Base-by-base conservation (phyloP, 2,797 vertebrate genomes). In the Kryptopterus vitreolus region DNA sequence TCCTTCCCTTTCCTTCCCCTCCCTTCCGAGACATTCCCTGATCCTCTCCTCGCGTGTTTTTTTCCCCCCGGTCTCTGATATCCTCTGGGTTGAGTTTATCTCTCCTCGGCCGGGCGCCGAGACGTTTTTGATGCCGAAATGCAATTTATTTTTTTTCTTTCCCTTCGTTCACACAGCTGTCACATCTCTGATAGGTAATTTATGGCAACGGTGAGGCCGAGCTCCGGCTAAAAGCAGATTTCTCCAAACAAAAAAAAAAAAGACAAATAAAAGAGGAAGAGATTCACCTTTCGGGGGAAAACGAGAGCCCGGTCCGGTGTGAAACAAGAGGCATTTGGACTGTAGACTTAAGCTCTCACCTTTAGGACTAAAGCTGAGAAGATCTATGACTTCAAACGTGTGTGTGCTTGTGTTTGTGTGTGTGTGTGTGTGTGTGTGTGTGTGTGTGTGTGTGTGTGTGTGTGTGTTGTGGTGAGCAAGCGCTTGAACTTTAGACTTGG, bases 101-200 rank as follows among this genome's bases (percentile, higher is more conserved):
- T 85, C 72, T 72, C 59, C 76, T 85, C 59, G 79, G 82, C 61
- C 59, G 79, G 83, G 62, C 53, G 76, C 70, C 68, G 76, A 82
- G 85, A 88, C 78, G 53, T 87, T 87, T 86, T 84, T 79, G 83
- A 80, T 84, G 78, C 66, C 69, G 79, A 82, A 88, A 85, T 81
- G 79, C 78, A 87, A 85, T 87, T 87, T 86, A 81, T 87, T 83
- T 80, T 79, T 82, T 76, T 77, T 35, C 55, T 78, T 48, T 35
- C 16, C 62, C 38, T 43, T 43, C 38, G 38, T 59, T 38, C 50
- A 57, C 80, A 66, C 78, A 86, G 77, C 87, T 87, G 88, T 86
- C 86, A 88, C 84, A 80, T 86, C 85, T 84, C 58, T 87, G 85
- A 88, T 80, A 82, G 80, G 85, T 88, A 85, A 87, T 87, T 89